phyloP scores from a whole-genome alignment of 2,113 vertebrate species.

The Tachysurus fulvidraco region DNA sequence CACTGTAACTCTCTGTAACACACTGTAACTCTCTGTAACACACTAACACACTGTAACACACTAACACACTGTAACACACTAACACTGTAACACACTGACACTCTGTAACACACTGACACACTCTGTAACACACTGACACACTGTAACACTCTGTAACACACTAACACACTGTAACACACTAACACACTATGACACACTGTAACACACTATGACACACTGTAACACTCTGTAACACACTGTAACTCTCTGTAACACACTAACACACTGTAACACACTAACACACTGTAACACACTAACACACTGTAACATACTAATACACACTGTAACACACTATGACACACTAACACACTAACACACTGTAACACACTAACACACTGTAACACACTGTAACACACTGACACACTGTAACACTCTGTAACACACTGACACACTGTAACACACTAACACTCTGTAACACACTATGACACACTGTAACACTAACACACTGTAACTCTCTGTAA shows the following conservation, averaged over 20 bases:
- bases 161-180: background rate
- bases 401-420: background rate
- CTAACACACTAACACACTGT: no score
- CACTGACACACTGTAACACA: no score
- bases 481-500: background rate
- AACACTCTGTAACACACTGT: background rate
- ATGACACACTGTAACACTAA: no score
- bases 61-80: background rate
- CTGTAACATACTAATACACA: no score
- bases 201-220: background rate
- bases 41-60: background rate
- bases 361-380: background rate
- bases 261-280: background rate
- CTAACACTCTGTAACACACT: background rate
- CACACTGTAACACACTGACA: no score
- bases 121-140: no score
- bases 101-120: background rate
- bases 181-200: no score
- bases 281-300: background rate
- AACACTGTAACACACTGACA: no score
- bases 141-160: background rate
- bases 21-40: no score
- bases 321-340: background rate
- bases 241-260: no score
- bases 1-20: background rate